phyloP scores from a whole-genome alignment of 2,888 invertebrate genomes.

The Drosophila lacicola region DNA sequence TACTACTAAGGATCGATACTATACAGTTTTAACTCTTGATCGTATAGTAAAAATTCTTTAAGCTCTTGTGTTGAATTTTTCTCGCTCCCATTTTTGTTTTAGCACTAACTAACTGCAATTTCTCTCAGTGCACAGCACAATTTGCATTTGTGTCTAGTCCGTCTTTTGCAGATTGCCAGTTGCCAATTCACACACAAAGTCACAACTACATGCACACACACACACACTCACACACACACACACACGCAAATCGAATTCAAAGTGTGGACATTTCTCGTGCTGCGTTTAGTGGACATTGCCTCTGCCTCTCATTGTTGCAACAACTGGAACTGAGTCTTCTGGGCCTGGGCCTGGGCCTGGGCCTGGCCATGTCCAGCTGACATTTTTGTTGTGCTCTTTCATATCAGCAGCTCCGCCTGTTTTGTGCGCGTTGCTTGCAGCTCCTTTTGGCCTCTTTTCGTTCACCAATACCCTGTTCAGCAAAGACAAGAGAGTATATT shows the following conservation, averaged over 20 bases:
- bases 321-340: slow-evolving; percentile 25
- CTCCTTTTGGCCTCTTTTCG: slow-evolving; percentile 25
- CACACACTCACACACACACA: slow-evolving; percentile 2
- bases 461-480: slow-evolving; percentile 1
- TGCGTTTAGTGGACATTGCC: slow-evolving; percentile 56
- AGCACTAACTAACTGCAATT: slow-evolving; percentile 3
- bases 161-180: slow-evolving; percentile 46
- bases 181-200: slow-evolving; percentile 34
- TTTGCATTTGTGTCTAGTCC: slow-evolving; percentile 58
- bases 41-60: no score
- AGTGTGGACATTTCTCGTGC: slow-evolving; percentile 69
- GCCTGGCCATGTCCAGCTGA: slow-evolving; percentile 70
- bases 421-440: slow-evolving; percentile 31
- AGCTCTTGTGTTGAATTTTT: no score
- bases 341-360: slow-evolving; percentile 30
- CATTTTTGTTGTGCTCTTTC: slow-evolving; percentile 53
- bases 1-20: no score
- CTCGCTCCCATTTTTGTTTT: neutral
- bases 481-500: no score
- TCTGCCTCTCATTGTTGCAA: slow-evolving; percentile 57
- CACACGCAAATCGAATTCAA: slow-evolving; percentile 57
- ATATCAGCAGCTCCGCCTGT: slow-evolving; percentile 60
- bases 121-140: slow-evolving; percentile 54
- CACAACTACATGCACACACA: slow-evolving; percentile 21
- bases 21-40: no score